Base-by-base conservation (phyloP, 1,140 invertebrate genomes). In the Asobara japonica region DNA sequence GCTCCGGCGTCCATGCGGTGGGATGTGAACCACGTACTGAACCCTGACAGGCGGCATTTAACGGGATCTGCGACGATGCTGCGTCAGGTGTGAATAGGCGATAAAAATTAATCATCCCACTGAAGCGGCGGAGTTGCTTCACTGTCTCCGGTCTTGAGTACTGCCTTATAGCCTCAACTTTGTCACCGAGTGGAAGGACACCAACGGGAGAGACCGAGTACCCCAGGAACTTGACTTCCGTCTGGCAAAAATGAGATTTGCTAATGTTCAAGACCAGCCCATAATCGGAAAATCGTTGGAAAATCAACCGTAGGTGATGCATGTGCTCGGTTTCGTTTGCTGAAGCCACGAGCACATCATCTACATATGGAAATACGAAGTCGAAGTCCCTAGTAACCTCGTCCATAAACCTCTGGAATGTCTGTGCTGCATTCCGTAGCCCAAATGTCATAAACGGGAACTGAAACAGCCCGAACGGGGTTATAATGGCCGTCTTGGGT, bases 41-140 rank as follows among this genome's bases (percentile, higher is more conserved):
- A n/a, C n/a, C n/a, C n/a, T n/a, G n/a, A n/a, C n/a, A n/a, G n/a
- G n/a, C 75, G 79, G 79, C 6, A 74, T 62, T 20, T 73, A 25
- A 0, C 81, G 77, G n/a, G n/a, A n/a, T n/a, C n/a, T n/a, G n/a
- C n/a, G n/a, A n/a, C n/a, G n/a, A n/a, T n/a, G n/a, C n/a, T 6
- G 78, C 77, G 13, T 61, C 64, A 1, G 75, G 81, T 38, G 84
- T 61, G 38, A 70, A 78, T 8, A 72, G 45, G 0, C 79, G 29
- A 45, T 83, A 84, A 66, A 76, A 83, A 67, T 85, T 83, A 0
- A 83, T 16, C 73, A 85, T 78, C 6, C 79, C 82, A 3, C 83
- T 61, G 71, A 86, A 85, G 6, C 78, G 61, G 7, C 80, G 64
- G 0, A 83, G 41, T 48, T 84, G 22, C 18, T 75, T 61, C 0